Base-by-base conservation (phyloP, 2,113 vertebrate species). In the Otus sunia region DNA sequence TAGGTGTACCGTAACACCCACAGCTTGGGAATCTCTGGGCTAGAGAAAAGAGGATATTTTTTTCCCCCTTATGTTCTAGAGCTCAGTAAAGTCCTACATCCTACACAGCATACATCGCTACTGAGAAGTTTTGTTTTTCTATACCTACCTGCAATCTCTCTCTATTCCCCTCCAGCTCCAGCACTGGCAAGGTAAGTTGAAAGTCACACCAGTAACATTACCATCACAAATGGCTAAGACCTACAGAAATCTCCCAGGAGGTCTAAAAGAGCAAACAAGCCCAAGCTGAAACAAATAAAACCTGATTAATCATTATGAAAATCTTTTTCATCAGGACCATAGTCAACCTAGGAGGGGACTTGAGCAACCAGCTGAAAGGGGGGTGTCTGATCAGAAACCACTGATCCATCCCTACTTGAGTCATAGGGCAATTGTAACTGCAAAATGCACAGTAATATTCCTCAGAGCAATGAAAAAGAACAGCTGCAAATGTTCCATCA, bases 21-120 rank as follows among this genome's bases (percentile, higher is more conserved):
- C 93, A 75, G 13, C 47, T 25, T 89, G 84, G 89, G 91, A 89
- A 96, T 94, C 84, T 92, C 80, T 92, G 80, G 86, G 52, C 89
- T 92, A 22, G 41, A 89, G 47, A 45, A 67, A 78, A 56, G 41
- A 83, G 45, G 53, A n/a, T 75, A 41, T 86, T 84, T 92, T 92
- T 71, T 17, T 23, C n/a, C 52, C 63, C 73, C 60, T 81, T 87
- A 74, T 86, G 50, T 86, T 95, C 79, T 62, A 41, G 50, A 60
- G 63, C 59, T 90, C 75, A 47, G 63, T 39, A 2, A 92, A 92
- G 62, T 82, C 62, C 41, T 92, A 34, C 63, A 43, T 78, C 89
- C 80, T 91, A 94, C 93, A 74, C 60, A 89, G 20, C 47, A 55
- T 62, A 55, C 36, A 56, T 73, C 37, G 90, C 45, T 59, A 36